Conservation (phyloP, 2,113 vertebrate species). For the Petaurus breviceps region DNA sequence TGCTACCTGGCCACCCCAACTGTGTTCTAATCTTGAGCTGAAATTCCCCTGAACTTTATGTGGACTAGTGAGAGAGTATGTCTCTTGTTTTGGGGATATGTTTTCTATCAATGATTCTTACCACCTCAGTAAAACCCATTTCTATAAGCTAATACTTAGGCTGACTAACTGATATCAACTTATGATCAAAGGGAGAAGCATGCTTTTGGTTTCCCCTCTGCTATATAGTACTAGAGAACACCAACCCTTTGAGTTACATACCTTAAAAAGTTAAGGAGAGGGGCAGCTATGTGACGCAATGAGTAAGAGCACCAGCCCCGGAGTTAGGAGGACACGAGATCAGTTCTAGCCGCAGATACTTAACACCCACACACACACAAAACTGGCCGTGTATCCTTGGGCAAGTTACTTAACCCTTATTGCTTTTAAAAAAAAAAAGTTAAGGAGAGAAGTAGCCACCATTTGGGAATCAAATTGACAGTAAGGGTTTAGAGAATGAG, state of each 20-base stretch:
- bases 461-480: neutral
- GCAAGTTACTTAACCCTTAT: too few relatives aligned
- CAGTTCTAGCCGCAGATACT: too few relatives aligned
- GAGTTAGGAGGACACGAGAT: too few relatives aligned
- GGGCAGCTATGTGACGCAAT: too few relatives aligned
- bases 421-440: too few relatives aligned
- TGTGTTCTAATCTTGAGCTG: neutral
- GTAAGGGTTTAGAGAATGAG: neutral
- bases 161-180: neutral
- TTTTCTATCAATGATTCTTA: neutral
- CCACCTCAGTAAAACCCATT: neutral
- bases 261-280: neutral
- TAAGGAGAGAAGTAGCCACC: neutral
- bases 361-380: too few relatives aligned
- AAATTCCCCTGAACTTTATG: neutral
- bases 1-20: too few relatives aligned
- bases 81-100: neutral
- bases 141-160: neutral
- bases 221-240: neutral
- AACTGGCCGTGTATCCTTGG: too few relatives aligned
- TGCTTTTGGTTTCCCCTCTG: neutral
- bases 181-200: neutral
- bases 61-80: neutral
- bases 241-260: neutral
- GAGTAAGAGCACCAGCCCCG: too few relatives aligned